These are phyloP conservation scores for Bedellia somnulentella DNA, from an alignment of 2,888 invertebrate genomes.

Conservation along the genomic window DNA sequence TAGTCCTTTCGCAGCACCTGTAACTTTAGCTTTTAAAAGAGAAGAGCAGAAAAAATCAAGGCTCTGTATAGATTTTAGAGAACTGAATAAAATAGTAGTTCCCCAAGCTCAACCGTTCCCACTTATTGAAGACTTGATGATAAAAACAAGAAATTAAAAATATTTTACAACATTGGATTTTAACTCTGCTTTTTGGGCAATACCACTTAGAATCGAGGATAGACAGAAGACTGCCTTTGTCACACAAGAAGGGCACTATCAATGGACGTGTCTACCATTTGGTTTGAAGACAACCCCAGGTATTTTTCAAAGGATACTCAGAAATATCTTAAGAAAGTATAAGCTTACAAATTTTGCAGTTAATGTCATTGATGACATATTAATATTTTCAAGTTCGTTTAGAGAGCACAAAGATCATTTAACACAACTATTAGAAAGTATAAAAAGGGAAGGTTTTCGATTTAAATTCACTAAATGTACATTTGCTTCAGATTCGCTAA, in stretches of 20 bases:
- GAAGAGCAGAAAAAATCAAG: constrained; percentile 13
- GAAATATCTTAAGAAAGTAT: too few relatives aligned
- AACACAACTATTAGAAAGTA: constrained; percentile 4
- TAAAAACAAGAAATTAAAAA: constrained; percentile 18
- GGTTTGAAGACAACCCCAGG: too few relatives aligned
- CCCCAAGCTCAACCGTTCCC: constrained; percentile 18
- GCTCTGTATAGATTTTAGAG: too few relatives aligned
- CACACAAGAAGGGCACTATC: constrained; percentile 14
- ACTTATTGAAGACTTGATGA: constrained; percentile 18
- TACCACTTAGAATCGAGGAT: constrained; percentile 17
- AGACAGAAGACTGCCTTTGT: constrained; percentile 18
- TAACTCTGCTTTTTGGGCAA: constrained; percentile 26
- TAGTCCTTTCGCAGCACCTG: constrained; percentile 6
- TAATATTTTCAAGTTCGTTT: constrained; percentile 5
- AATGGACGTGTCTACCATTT: constrained; percentile 15
- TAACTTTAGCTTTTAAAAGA: constrained; percentile 8
- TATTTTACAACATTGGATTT: constrained; percentile 20
- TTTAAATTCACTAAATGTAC: constrained; percentile 7
- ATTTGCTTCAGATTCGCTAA: constrained; percentile 6
- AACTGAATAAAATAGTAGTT: constrained; percentile 18
- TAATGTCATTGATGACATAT: too few relatives aligned
- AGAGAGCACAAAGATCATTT: constrained; percentile 5
- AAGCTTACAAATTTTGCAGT: constrained; percentile 2
- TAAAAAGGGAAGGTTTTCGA: constrained; percentile 7
- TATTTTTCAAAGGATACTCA: constrained; percentile 12